Evolutionary conservation across 2,888 invertebrate species (phyloP), one percentile per base, ranked within the genome.

Genomic region (Erebia epiphron): DNA sequence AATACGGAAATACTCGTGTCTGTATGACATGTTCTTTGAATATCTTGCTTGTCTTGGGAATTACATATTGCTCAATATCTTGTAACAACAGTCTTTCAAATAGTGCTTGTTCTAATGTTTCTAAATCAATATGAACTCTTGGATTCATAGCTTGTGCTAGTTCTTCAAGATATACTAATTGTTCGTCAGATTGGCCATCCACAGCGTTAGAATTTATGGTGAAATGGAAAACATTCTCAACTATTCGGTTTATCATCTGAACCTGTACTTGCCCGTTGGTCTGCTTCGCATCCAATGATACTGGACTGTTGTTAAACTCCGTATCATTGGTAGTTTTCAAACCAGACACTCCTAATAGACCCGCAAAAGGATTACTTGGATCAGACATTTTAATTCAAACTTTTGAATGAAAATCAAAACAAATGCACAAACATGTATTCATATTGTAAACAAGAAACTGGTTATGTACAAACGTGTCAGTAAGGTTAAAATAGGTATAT

Each of bases 21-120:
- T 96, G 95, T 26, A 94, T 83, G 3, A 94, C 94, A 86, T 95
- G 86, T 62, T 88, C 93, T 78, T 84, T 89, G 52, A 80, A 88
- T 63, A 84, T 84, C 73, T 82, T 86, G 52, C 79, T 83, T 68
- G 83, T 82, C 73, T 87, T 90, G 1, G 94, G 94, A 73, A 94
- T 83, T 62, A 96, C 86, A 83, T 86, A 91, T 49, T 92, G 84
- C 72, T 92, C 86, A 11, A 95, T 92, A 68, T 95, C 92, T 11
- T 86, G 79, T 60, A 96, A 78, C 14, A 97, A 92, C 18, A 97
- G 85, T 75, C 98, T 94, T 83, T 98, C 97, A 86, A 97, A 98
- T 14, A 98, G 86, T 0, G 96, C 96, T 82, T 97, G 96, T 74
- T 97, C 97, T 61, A 97, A 85, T 1, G 95, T 92, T 77, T 96